Base-by-base conservation (phyloP, 2,113 vertebrate genomes). In the Gnathonemus echidnorhynchus region DNA sequence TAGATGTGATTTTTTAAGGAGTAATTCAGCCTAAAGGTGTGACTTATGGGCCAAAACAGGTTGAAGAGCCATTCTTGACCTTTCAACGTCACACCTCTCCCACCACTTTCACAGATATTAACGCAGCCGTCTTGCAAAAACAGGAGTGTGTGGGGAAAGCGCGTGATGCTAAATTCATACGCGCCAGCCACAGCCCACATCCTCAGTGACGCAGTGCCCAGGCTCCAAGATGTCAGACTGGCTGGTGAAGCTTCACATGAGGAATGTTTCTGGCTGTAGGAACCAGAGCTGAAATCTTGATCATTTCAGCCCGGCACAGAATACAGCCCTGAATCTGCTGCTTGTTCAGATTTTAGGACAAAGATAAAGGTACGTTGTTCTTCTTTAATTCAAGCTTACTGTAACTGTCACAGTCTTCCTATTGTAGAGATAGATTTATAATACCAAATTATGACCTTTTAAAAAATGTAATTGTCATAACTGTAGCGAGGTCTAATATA, bases 101-200 rank as follows among this genome's bases (percentile, higher is more conserved):
- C 35, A 56, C 24, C 31, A 2, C 46, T 58, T 85, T 56, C 50
- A 56, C 19, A 45, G 19, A 39, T 21, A 13, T 13, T 27, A 19
- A 89, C 0, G 49, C 3, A 42, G 3, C 17, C 17, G 31, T 89
- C 19, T 10, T 58, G 88, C 77, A 84, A 85, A 84, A 85, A 42
- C 35, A 42, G 3, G 42, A 46, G 48, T 48, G 77, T 42, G 88
- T 58, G 50, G 50, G 77, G 50, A 52, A 62, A 49, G 3, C 5
- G 70, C 31, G 11, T 56, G 42, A 89, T 45, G 52, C 21, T 83
- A 5, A 35, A 89, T 89, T 84, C 48, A 17, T 85, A 53, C 3
- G 13, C 27, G 74, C 24, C 39, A 9, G 21, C 89, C 89, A 62
- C 89, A 90, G 49, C 48, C 89, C 89, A 87, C 89, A 90, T 90